Base-by-base conservation (phyloP, 2,888 invertebrate genomes). In the Caenorhabditis imperialis region DNA sequence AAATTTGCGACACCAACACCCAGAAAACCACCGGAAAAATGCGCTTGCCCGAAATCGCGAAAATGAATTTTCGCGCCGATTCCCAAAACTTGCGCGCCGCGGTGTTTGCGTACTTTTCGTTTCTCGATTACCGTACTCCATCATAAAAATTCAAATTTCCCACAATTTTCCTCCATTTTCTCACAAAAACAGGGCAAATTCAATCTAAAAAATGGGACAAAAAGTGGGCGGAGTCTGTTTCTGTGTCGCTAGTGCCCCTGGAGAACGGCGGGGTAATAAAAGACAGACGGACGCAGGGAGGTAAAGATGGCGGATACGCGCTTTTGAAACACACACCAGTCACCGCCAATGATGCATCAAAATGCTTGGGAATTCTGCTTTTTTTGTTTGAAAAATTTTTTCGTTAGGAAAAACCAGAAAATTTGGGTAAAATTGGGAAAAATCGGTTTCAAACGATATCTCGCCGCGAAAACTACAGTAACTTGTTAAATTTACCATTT, bases 201-300 rank as follows among this genome's bases (percentile, higher is more conserved):
- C 54, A 63, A 63, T 63, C 53, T 63, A 40, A 48, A 48, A 65
- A 55, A 65, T 37, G 48, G 55, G 40, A 20, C 22, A 30, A 30
- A 30, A 30, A 30, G 30, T 10, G n/a, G n/a, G n/a, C n/a, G n/a
- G n/a, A n/a, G n/a, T n/a, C n/a, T n/a, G n/a, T n/a, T 38, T 16
- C 30, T 18, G 30, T 33, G 35, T 22, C 51, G 8, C 22, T 14
- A 6, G 10, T 6, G 10, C 30, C 30, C 30, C 7, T 7, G 10
- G 44, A 16, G 7, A 20, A 33, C 33, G 22, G 27, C 25, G 33
- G 35, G 60, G 60, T 60, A 60, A 60, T 60, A 60, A 60, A 60
- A 60, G 38, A 42, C 30, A 40, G 48, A 38, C 40, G 38, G 51
- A 51, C 51, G 48, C 60, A 50, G 45, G 44, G 35, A 45, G 45